Conservation (phyloP, 2,888 invertebrate species). For the Hemicrepidius hirtus region DNA sequence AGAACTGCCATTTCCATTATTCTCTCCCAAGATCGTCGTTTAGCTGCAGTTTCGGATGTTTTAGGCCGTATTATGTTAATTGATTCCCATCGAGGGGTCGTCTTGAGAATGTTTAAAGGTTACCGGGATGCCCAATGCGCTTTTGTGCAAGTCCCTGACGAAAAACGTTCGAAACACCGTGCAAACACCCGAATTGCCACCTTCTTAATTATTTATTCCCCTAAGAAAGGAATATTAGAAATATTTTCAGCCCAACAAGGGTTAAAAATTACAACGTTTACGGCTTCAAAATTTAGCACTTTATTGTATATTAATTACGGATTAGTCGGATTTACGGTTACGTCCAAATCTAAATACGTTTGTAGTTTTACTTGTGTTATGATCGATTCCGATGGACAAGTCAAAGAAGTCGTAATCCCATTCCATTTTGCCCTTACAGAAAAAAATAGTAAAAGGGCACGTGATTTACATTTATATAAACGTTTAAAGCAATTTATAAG, state of each 20-base stretch:
- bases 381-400: conserved; percentile 86
- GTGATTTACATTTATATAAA: conserved; percentile 90
- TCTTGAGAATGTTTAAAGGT: conserved; percentile 94
- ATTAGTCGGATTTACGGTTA: conserved; percentile 81
- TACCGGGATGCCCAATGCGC: conserved; percentile 97
- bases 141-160: conserved; percentile 89
- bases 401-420: conserved; percentile 90
- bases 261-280: conserved; percentile 92
- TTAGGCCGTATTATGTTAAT: conserved; percentile 91
- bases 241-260: conserved; percentile 95
- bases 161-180: conserved; percentile 68
- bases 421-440: conserved; percentile 94
- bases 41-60: conserved; percentile 89
- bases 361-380: conserved; percentile 85
- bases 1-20: conserved; percentile 85
- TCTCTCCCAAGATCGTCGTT: conserved; percentile 85
- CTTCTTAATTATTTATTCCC: conserved; percentile 95
- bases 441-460: conserved; percentile 88
- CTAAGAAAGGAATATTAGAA: conserved; percentile 93
- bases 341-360: conserved; percentile 74
- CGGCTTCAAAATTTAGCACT: conserved; percentile 89
- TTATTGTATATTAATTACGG: conserved; percentile 88
- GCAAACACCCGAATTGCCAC: conserved; percentile 76
- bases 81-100: conserved; percentile 86
- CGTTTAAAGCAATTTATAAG: conserved; percentile 82